These are phyloP conservation scores for Ramphastos sulfuratus DNA, from an alignment of 2,113 vertebrate species.

Conservation along the genomic window DNA sequence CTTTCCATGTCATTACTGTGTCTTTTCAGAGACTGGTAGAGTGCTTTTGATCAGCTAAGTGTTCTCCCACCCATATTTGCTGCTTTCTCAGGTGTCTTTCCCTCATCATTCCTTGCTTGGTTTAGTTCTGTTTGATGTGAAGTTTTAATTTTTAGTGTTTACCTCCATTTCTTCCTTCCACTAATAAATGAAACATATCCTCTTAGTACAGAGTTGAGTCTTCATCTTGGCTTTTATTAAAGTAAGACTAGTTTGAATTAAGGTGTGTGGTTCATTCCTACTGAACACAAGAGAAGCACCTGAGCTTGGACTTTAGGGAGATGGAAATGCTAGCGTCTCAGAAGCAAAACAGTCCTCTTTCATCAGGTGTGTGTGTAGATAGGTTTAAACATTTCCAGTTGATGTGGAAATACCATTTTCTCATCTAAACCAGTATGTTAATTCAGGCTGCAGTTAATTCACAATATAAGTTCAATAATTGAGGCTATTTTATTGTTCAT, in stretches of 20 bases:
- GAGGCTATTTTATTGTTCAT: background rate
- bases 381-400: background rate
- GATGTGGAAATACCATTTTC: background rate
- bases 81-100: background rate
- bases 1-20: background rate
- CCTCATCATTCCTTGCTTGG: background rate
- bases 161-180: background rate
- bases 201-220: background rate
- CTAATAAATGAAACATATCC: background rate
- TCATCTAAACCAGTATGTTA: background rate
- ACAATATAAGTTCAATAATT: background rate
- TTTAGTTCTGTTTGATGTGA: background rate
- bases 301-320: background rate
- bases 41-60: background rate
- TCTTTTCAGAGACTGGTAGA: background rate
- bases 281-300: background rate
- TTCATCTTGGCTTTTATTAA: background rate
- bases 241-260: background rate
- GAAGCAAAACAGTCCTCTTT: background rate
- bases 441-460: background rate
- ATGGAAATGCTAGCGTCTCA: background rate
- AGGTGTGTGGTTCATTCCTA: background rate
- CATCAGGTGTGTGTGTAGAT: background rate
- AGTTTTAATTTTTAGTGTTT: background rate
- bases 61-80: background rate